Percentiles rank a stretch among this genome's conserved stretches.
These are phyloP conservation scores for Dysmachus trigonus DNA, from an alignment of 2,888 invertebrate species.

Conservation along the genomic window DNA sequence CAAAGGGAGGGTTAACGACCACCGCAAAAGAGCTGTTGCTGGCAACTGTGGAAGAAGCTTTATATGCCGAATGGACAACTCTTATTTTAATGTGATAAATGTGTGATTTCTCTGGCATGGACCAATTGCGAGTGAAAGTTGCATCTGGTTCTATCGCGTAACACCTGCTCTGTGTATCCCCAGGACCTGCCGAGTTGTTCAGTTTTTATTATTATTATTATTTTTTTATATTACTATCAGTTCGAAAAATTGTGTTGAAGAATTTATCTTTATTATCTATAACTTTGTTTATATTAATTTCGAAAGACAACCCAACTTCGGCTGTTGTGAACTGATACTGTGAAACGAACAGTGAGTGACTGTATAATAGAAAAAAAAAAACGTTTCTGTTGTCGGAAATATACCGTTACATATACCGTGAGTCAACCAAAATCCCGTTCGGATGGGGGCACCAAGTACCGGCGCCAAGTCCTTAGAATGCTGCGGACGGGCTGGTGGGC, in stretches of 20 bases:
- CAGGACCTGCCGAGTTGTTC: background rate
- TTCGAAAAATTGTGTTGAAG: background rate
- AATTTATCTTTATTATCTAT: background rate
- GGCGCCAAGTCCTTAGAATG: conserved; percentile 42
- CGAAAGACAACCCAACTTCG: background rate
- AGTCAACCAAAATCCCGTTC: conserved; percentile 5
- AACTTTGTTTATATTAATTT: background rate
- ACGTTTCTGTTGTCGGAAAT: background rate
- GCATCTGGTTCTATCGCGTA: background rate
- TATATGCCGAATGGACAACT: conserved; percentile 6
- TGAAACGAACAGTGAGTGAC: background rate
- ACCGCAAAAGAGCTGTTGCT: conserved; percentile 30
- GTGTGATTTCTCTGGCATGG: conserved; percentile 25
- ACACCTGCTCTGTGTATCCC: background rate
- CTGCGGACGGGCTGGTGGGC: conserved; percentile 40
- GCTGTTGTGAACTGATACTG: background rate
- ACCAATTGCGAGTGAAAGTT: conserved; percentile 28
- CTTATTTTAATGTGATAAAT: conserved; percentile 30
- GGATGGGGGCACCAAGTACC: conserved; percentile 47
- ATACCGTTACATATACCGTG: background rate
- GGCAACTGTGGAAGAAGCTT: conserved; percentile 7
- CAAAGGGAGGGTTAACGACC: conserved; percentile 32
- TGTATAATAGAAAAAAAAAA: background rate
- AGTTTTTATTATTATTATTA: background rate
- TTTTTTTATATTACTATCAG: background rate